A percentile compares a stretch with the other conserved stretches of the same genome.
Evolutionary conservation across 2,888 invertebrate species (phyloP).

Genomic region (Ceriagrion tenellum): DNA sequence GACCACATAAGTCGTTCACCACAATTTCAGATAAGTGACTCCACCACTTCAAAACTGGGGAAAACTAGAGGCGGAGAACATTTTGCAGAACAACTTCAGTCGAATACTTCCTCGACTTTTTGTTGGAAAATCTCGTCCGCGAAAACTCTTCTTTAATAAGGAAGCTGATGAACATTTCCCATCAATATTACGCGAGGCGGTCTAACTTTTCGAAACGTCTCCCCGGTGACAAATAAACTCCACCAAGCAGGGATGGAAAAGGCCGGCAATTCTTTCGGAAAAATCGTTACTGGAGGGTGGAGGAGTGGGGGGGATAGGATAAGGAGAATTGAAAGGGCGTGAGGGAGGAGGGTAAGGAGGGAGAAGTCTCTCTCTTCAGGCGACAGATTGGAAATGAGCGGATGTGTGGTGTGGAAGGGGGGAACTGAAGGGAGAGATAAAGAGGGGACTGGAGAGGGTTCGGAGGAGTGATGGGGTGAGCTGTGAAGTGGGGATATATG

Average conservation of each 20-base stretch:
- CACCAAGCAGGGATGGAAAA: background rate
- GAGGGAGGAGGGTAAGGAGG: background rate
- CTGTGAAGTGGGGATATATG: background rate
- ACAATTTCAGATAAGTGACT: too few species aligned
- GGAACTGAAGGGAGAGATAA: background rate
- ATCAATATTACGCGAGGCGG: background rate
- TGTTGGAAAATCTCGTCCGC: too few species aligned
- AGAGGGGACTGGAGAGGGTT: background rate
- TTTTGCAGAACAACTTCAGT: too few species aligned
- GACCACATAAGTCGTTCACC: too few species aligned
- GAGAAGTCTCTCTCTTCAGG: background rate
- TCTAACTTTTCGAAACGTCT: background rate
- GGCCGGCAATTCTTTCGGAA: background rate
- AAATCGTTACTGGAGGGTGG: background rate
- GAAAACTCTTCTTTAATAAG: background rate
- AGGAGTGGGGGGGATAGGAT: background rate
- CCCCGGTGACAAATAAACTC: background rate
- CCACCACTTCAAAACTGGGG: too few species aligned
- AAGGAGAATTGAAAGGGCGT: background rate
- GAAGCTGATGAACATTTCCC: background rate
- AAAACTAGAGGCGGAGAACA: too few species aligned
- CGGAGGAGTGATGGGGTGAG: background rate
- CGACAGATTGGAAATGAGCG: background rate
- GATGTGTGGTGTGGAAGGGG: background rate
- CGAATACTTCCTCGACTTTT: too few species aligned